Evolutionary conservation across 1,140 invertebrate species (phyloP), one percentile per base, ranked within the genome.

Genomic region (Ctenoplectra terminalis): DNA sequence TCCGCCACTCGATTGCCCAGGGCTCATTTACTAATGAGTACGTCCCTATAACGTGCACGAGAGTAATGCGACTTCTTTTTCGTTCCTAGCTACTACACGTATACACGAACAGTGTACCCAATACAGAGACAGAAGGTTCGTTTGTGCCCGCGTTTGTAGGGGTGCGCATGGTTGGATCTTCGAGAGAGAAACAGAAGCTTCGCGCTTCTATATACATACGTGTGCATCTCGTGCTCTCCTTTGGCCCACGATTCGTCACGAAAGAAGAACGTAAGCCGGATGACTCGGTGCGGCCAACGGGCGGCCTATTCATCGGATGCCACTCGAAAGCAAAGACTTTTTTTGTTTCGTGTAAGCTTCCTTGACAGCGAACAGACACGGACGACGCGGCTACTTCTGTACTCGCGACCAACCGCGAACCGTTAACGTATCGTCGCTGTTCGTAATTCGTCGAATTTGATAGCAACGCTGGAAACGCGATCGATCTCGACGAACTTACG

Each of bases 21-120:
- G 90, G 89, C 88, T 92, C 91, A 92, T 92, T 92, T 92, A 89
- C 91, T 92, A 92, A 92, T 92, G 91, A 92, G 90, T 89, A 90
- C 87, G 85, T 83, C 78, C 85, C 87, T 86, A 87, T 87, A 90
- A 81, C 58, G 61, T 64, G 72, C 86, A 43, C 76, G 77, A 73
- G 82, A 87, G 67, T 87, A 87, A 87, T 82, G 85, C 58, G 85
- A 74, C 79, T 86, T 87, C 85, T 73, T 73, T 60, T 60, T 73
- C 71, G 54, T 73, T 73, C 29, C 54, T n/a, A 37, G 26, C 29
- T 31, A 23, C 7, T 13, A n/a, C 31, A 13, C 34, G 26, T 26
- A 26, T 5, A n/a, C 11, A 7, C 29, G 29, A 29, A 8, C 29
- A 15, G 54, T 31, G 29, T 9, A 17, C 15, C 29, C 40, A 40